Conservation (phyloP, 2,888 invertebrate genomes). For the Ormyrus rosae region DNA sequence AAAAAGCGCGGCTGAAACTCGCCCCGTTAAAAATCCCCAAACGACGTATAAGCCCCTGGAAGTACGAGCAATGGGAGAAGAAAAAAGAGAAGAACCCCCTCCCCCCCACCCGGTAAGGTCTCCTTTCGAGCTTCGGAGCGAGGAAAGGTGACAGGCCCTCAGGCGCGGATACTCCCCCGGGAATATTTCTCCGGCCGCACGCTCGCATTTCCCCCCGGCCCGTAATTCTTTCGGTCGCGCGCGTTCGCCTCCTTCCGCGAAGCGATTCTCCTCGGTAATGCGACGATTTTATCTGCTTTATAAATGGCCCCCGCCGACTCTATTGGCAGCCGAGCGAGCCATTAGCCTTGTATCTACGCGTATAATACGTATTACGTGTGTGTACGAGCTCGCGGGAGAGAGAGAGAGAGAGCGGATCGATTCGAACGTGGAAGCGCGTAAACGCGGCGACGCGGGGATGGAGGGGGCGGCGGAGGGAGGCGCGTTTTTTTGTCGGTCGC, state of each 20-base stretch:
- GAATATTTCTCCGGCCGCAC: neutral
- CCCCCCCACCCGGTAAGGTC: no score
- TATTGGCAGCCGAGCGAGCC: conserved; percentile 35
- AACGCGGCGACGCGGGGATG: conserved; percentile 2
- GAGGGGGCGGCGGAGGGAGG: neutral
- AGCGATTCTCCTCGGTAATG: conserved; percentile 48
- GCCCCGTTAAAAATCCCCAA: no score
- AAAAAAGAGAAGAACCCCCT: no score
- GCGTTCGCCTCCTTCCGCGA: neutral
- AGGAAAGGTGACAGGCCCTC: neutral
- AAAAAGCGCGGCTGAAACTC: no score
- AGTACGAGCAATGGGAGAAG: no score
- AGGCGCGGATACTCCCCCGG: neutral
- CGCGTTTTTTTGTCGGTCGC: neutral
- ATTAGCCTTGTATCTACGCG: neutral
- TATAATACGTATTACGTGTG: no score
- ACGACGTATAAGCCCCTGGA: no score
- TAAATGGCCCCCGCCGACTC: conserved; percentile 41
- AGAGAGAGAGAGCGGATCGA: neutral
- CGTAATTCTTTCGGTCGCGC: conserved; percentile 13
- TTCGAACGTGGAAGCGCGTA: no score
- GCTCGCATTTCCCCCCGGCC: neutral
- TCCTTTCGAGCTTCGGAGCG: neutral
- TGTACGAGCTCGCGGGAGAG: neutral
- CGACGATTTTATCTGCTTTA: conserved; percentile 55